Conservation (phyloP, 2,797 vertebrate genomes). For the Halcyon leucocephala region DNA sequence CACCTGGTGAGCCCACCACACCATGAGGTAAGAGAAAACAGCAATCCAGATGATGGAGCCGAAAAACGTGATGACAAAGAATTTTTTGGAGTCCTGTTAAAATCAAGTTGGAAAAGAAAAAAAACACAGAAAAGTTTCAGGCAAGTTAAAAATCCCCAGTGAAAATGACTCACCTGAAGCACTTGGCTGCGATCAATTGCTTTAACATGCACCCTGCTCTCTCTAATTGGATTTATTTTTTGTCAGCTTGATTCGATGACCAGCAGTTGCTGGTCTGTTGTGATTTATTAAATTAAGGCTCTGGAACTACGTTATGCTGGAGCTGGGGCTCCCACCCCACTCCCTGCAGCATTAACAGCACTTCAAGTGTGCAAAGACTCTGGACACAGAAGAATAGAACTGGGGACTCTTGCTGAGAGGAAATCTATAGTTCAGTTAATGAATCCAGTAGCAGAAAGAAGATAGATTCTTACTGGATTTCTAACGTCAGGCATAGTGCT, state of each 20-base stretch:
- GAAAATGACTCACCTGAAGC: background rate
- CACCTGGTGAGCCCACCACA: constrained; percentile 99
- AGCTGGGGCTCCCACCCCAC: background rate
- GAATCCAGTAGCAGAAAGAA: background rate
- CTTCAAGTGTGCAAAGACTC: background rate
- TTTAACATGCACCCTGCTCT: background rate
- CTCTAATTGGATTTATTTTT: background rate
- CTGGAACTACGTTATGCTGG: background rate
- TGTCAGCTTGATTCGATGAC: background rate
- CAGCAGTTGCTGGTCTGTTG: background rate
- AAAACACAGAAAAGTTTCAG: background rate
- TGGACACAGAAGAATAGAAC: background rate
- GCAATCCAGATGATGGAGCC: constrained; percentile 94
- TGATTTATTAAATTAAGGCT: background rate
- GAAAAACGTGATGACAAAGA: constrained; percentile 89
- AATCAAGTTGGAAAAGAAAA: constrained; percentile 20
- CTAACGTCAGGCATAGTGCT: constrained; percentile 93
- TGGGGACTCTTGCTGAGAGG: background rate
- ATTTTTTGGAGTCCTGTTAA: constrained; percentile 86
- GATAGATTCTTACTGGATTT: constrained; percentile 82
- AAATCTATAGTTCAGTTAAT: background rate
- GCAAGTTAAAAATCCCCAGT: background rate
- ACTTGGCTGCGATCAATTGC: background rate
- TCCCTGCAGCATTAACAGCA: background rate
- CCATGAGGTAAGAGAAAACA: constrained; percentile 95